Conservation (phyloP, 2,888 invertebrate species). For the Metallyticus violacea region DNA sequence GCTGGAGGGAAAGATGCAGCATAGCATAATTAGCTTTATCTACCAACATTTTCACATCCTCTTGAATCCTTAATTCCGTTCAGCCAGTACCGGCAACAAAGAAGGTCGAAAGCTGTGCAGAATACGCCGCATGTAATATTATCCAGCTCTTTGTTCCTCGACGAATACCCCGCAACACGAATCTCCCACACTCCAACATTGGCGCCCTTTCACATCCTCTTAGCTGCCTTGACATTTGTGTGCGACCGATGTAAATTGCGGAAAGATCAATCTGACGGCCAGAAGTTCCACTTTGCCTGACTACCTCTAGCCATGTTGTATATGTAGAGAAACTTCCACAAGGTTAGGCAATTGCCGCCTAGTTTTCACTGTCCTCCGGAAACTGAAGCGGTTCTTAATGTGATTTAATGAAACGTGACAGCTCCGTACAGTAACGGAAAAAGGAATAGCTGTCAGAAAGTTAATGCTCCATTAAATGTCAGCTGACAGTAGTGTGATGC, state of each 20-base stretch:
- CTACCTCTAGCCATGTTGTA: neutral
- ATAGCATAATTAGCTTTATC: too few species aligned
- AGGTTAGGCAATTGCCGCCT: neutral
- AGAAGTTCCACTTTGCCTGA: neutral
- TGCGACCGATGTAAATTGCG: neutral
- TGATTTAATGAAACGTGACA: neutral
- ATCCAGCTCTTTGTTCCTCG: neutral
- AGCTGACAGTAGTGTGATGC: too few species aligned
- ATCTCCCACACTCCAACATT: neutral
- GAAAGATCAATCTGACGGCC: too few species aligned
- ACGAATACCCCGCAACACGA: neutral
- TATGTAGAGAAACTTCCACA: neutral
- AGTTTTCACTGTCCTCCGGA: neutral
- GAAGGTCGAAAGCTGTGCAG: too few species aligned
- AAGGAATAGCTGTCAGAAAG: too few species aligned
- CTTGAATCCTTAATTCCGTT: too few species aligned
- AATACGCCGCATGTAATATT: too few species aligned
- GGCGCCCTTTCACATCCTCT: neutral
- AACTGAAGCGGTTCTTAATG: neutral
- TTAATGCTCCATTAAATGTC: too few species aligned
- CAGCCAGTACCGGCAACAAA: too few species aligned
- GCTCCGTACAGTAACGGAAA: too few species aligned
- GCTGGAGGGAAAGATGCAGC: too few species aligned
- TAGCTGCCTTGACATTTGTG: neutral
- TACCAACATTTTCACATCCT: too few species aligned